phyloP scores from a whole-genome alignment of 2,113 vertebrate species.

The Ochotona curzoniae region DNA sequence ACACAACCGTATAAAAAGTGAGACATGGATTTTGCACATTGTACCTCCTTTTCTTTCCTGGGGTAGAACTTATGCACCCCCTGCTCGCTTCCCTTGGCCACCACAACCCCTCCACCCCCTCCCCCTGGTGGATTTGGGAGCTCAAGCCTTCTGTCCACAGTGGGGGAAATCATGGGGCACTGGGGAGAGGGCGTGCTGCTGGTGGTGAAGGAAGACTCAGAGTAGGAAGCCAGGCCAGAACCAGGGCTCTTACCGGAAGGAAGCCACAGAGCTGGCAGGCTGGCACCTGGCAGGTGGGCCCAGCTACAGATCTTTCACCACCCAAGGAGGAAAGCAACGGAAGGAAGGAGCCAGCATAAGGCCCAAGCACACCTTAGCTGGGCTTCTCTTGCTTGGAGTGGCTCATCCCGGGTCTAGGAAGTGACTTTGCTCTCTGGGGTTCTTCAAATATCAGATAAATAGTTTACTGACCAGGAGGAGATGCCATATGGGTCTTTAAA shows the following conservation, averaged over 20 bases:
- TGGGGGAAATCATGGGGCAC: conserved; percentile 63
- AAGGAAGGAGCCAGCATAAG: background rate
- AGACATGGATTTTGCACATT: conserved; percentile 82
- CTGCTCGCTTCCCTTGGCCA: conserved; percentile 61
- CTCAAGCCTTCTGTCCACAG: conserved; percentile 64
- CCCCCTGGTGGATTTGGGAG: conserved; percentile 46
- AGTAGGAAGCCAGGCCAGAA: background rate
- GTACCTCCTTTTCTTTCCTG: conserved; percentile 74
- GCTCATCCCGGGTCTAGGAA: background rate
- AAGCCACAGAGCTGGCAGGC: background rate
- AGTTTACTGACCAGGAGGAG: conserved; percentile 81
- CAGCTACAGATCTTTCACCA: background rate
- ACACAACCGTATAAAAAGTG: conserved; percentile 84
- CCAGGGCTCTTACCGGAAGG: background rate
- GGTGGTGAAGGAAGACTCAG: background rate
- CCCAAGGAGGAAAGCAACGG: background rate
- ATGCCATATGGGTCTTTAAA: conserved; percentile 77
- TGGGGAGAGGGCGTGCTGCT: background rate
- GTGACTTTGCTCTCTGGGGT: conserved; percentile 66
- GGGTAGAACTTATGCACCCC: conserved; percentile 78
- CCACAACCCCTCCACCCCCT: background rate
- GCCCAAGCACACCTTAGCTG: background rate
- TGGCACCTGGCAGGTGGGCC: background rate
- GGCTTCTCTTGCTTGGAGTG: background rate
- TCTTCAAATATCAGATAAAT: conserved; percentile 81